These are phyloP conservation scores for Melanotus villosus DNA, from an alignment of 2,888 invertebrate genomes.

Conservation along the genomic window DNA sequence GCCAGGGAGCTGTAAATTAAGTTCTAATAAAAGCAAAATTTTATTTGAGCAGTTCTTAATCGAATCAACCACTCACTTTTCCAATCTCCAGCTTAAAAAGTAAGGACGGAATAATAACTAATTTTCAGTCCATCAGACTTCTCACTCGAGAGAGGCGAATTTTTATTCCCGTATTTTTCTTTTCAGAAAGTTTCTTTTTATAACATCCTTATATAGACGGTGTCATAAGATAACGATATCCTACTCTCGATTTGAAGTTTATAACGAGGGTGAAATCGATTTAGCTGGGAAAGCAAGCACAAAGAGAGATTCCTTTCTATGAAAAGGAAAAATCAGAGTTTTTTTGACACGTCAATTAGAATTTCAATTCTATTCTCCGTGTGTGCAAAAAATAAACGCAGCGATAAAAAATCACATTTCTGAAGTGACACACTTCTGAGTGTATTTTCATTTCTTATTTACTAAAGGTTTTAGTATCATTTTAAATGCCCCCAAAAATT, in stretches of 20 bases:
- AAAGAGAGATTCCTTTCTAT: conserved; percentile 5
- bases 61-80: too few species aligned
- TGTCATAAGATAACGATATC: conserved; percentile 42
- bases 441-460: too few species aligned
- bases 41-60: too few species aligned
- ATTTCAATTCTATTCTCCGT: not conserved
- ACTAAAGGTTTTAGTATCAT: too few species aligned
- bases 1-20: too few species aligned
- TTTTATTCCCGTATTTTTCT: conserved; percentile 20
- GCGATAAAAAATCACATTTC: not conserved
- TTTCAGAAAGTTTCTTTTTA: conserved; percentile 23
- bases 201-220: conserved; percentile 31
- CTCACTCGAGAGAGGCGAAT: not conserved
- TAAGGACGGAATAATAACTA: not conserved
- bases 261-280: conserved; percentile 43
- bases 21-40: too few species aligned
- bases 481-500: too few species aligned
- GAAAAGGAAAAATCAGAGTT: conserved; percentile 10
- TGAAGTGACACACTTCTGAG: too few species aligned
- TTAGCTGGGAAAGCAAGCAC: conserved; percentile 27
- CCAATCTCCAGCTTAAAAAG: too few species aligned
- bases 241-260: conserved; percentile 41
- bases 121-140: not conserved
- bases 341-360: conserved; percentile 11
- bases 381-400: not conserved